Base-by-base conservation (phyloP, 2,888 invertebrate species). In the Tinea trinotella region DNA sequence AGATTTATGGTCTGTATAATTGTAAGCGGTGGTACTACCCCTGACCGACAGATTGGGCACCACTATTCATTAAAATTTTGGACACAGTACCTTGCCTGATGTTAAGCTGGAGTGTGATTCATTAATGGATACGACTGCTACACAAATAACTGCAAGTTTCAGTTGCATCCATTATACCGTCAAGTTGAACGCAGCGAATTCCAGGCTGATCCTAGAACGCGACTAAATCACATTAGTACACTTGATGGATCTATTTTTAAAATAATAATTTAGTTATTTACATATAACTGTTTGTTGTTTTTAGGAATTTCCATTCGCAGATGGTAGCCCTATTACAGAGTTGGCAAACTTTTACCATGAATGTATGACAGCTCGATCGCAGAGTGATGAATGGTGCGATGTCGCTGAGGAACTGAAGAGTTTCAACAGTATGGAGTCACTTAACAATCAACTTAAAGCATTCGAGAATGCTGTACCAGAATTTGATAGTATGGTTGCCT, bases 221-320 rank as follows among this genome's bases (percentile, higher is more conserved):
- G n/a, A n/a, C n/a, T n/a, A n/a, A n/a, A n/a, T n/a, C n/a, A n/a
- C n/a, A n/a, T n/a, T n/a, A n/a, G n/a, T n/a, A 13, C 15, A 13
- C 15, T 46, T n/a, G 12, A n/a, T 53, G 9, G 12, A 9, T n/a
- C n/a, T 7, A 13, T 4, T n/a, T 9, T 53, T 4, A 6, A n/a
- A 9, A 7, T 53, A 9, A 9, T 15, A 53, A 53, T 52, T 7
- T 15, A 0, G 18, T 3, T 19, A 6, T n/a, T n/a, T n/a, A n/a
- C n/a, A n/a, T n/a, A n/a, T n/a, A n/a, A n/a, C n/a, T 35, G 3
- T 53, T 30, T 68, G 67, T 19, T 22, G 30, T 57, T 85, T 84
- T 1, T 87, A 94, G 94, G 93, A 92, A 76, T 91, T 93, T 52
- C 93, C 94, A 2, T 94, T 94, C 69, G 93, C 93, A 48, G 91